These are phyloP conservation scores for Miichthys miiuy DNA, from an alignment of 2,797 vertebrate species.

Conservation along the genomic window DNA sequence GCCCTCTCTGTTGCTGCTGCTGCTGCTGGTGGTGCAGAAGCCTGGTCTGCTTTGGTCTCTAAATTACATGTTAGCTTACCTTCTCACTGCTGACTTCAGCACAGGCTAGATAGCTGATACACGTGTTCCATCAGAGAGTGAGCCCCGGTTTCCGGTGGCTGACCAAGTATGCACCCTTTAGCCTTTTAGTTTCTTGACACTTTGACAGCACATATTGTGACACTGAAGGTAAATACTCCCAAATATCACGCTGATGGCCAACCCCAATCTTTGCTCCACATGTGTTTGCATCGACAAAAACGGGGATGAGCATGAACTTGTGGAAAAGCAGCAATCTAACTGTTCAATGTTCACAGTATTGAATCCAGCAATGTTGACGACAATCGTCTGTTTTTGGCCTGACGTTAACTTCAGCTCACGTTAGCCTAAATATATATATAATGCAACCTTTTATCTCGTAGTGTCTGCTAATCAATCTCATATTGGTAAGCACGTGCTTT, in stretches of 20 bases:
- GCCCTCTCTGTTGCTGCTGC: constrained; percentile 29
- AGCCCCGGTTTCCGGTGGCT: constrained; percentile 79
- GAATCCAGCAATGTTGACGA: constrained; percentile 14
- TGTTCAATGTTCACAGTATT: constrained; percentile 13
- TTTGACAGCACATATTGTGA: constrained; percentile 25
- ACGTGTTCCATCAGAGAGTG: constrained; percentile 82
- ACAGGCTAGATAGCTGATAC: constrained; percentile 77
- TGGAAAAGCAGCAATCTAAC: neutral
- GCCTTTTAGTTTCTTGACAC: constrained; percentile 49
- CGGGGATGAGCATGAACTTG: neutral
- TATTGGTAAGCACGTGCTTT: constrained; percentile 74
- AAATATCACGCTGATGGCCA: neutral
- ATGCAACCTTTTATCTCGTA: neutral
- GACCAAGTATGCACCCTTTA: constrained; percentile 67
- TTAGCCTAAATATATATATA: neutral
- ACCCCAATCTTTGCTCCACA: neutral
- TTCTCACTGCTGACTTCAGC: constrained; percentile 79
- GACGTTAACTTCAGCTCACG: constrained; percentile 7
- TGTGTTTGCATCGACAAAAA: neutral
- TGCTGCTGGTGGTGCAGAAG: constrained; percentile 24
- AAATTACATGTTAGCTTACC: constrained; percentile 80
- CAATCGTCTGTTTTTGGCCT: constrained; percentile 24
- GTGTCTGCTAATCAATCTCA: constrained; percentile 42
- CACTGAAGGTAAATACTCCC: constrained; percentile 6
- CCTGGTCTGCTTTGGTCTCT: constrained; percentile 62